Percentiles rank a stretch among this genome's conserved stretches.
phyloP scores from a whole-genome alignment of 1,140 invertebrate species.

The Caenorhabditis tropicalis region DNA sequence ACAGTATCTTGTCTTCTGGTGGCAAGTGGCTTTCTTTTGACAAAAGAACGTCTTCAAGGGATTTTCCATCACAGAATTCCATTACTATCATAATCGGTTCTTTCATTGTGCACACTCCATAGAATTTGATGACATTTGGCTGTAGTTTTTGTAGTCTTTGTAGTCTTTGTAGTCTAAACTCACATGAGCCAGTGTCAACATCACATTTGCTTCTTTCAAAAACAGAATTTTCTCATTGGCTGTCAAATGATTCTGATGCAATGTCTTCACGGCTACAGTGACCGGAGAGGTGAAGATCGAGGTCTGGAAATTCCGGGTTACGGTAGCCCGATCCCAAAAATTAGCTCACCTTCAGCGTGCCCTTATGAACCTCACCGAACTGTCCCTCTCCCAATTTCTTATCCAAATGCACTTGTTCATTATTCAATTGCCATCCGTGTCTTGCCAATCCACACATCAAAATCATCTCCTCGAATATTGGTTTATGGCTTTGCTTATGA shows the following conservation, averaged over 20 bases:
- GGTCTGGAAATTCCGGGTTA: not conserved
- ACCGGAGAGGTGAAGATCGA: not conserved
- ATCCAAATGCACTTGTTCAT: not conserved
- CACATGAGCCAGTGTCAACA: constrained; percentile 19
- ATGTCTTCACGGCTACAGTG: constrained; percentile 9
- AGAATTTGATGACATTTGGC: constrained; percentile 37
- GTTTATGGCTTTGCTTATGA: not conserved
- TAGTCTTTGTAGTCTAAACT: not conserved
- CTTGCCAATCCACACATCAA: not conserved
- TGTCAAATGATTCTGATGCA: constrained; percentile 10
- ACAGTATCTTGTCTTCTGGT: constrained; percentile 3
- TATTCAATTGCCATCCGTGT: constrained; percentile 16
- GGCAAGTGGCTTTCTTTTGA: not conserved
- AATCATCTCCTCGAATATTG: not conserved
- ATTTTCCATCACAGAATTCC: constrained; percentile 13
- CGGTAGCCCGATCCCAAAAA: not conserved
- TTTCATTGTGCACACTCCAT: constrained; percentile 29
- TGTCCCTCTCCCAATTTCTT: constrained; percentile 18
- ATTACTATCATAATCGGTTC: constrained; percentile 21
- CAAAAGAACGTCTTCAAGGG: not conserved
- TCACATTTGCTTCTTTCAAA: constrained; percentile 11
- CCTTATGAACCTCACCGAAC: constrained; percentile 31
- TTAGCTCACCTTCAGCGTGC: not conserved
- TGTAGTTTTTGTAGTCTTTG: not conserved
- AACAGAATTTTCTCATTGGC: constrained; percentile 19